These are phyloP conservation scores for Butorides virescens DNA, from an alignment of 2,113 vertebrate genomes.

Conservation along the genomic window DNA sequence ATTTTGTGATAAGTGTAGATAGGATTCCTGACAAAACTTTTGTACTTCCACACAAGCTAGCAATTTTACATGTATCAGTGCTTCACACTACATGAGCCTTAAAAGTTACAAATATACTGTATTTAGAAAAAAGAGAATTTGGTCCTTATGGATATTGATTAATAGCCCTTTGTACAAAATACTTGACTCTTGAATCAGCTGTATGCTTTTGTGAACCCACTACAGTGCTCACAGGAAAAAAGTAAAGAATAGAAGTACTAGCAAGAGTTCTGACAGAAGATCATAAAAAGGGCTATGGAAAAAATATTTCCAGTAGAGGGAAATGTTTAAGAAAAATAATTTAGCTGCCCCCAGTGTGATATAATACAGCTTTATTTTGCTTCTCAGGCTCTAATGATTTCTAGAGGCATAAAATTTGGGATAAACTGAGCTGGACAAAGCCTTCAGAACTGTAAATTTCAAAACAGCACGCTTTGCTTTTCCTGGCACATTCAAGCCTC, in stretches of 20 bases:
- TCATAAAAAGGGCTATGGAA: not conserved
- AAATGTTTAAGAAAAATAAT: not conserved
- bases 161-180: not conserved
- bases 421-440: not conserved
- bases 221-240: not conserved
- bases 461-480: not conserved
- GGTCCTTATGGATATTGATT: not conserved
- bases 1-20: not conserved
- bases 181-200: not conserved
- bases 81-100: not conserved
- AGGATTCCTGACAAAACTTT: not conserved
- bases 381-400: slow-evolving; percentile 14
- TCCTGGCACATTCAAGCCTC: not conserved
- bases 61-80: not conserved
- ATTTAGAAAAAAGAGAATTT: not conserved
- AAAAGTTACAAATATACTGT: not conserved
- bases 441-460: not conserved
- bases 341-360: not conserved
- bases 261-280: not conserved
- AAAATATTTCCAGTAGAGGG: not conserved
- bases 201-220: not conserved
- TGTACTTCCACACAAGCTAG: not conserved
- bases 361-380: not conserved
- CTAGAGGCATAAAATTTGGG: not conserved
- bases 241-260: not conserved